These are phyloP conservation scores for Luperina testacea DNA, from an alignment of 2,888 invertebrate species.

Conservation along the genomic window DNA sequence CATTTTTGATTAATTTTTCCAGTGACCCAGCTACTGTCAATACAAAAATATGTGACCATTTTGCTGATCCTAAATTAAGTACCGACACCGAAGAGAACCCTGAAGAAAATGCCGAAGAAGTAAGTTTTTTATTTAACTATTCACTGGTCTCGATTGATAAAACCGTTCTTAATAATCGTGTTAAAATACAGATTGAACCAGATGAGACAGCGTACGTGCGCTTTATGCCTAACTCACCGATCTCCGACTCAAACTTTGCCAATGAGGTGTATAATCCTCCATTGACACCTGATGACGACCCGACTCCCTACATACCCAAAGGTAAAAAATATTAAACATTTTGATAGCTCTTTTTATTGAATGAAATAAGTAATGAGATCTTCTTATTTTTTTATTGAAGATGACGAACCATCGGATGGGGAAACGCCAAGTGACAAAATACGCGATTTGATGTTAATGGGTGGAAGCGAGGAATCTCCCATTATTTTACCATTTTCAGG, in stretches of 20 bases:
- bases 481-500: constrained; percentile 84
- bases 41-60: constrained; percentile 84
- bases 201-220: constrained; percentile 94
- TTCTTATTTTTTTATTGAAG: constrained; percentile 52
- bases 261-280: constrained; percentile 95
- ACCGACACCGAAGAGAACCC: constrained; percentile 68
- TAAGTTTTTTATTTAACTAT: constrained; percentile 63
- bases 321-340: constrained; percentile 67
- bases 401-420: constrained; percentile 66
- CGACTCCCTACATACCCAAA: constrained; percentile 77
- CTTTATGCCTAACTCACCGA: constrained; percentile 92
- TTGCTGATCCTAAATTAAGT: constrained; percentile 82
- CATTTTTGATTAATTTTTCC: constrained; percentile 32
- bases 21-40: constrained; percentile 83
- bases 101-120: constrained; percentile 73
- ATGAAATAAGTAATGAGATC: neutral
- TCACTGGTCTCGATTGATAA: neutral
- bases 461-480: constrained; percentile 80
- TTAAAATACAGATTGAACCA: constrained; percentile 87
- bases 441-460: constrained; percentile 82
- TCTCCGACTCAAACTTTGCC: constrained; percentile 92
- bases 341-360: neutral
- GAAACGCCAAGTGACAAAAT: constrained; percentile 84
- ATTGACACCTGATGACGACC: constrained; percentile 86
- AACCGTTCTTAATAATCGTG: neutral